Percentiles rank a stretch among this genome's conserved stretches.
Evolutionary conservation across 2,113 vertebrate genomes (phyloP).

Genomic region (Mesoclemmys tuberculata): DNA sequence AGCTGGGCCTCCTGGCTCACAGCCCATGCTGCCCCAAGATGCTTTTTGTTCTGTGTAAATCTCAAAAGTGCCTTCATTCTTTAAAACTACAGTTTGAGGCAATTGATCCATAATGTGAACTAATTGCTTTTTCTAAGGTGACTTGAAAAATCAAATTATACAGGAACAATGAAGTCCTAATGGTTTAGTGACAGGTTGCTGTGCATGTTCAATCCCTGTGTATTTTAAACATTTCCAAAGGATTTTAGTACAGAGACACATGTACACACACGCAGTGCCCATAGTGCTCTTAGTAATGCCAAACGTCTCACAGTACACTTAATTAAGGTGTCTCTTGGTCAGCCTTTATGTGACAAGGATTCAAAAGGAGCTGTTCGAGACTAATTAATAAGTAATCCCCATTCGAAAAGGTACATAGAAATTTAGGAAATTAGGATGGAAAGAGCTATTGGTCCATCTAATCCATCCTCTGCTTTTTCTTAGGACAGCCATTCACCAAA

Average conservation of each 20-base stretch:
- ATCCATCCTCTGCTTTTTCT: constrained; percentile 17
- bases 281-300: neutral
- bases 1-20: fast-evolving
- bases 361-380: constrained; percentile 34
- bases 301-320: neutral
- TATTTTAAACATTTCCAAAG: constrained; percentile 5
- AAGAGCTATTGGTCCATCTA: constrained; percentile 30
- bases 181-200: neutral
- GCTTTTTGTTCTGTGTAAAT: neutral
- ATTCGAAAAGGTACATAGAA: constrained; percentile 16
- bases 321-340: constrained; percentile 16
- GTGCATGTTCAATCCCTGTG: neutral
- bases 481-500: constrained; percentile 25
- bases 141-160: neutral
- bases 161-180: neutral
- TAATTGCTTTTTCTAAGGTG: neutral
- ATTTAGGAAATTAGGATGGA: constrained; percentile 44
- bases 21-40: neutral
- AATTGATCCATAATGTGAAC: neutral
- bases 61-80: neutral
- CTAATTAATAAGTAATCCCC: constrained; percentile 29
- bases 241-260: neutral
- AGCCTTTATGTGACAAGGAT: neutral
- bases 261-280: fast-evolving
- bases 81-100: neutral